Base-by-base conservation (phyloP, 2,888 invertebrate species). In the Drosophila anomalata region DNA sequence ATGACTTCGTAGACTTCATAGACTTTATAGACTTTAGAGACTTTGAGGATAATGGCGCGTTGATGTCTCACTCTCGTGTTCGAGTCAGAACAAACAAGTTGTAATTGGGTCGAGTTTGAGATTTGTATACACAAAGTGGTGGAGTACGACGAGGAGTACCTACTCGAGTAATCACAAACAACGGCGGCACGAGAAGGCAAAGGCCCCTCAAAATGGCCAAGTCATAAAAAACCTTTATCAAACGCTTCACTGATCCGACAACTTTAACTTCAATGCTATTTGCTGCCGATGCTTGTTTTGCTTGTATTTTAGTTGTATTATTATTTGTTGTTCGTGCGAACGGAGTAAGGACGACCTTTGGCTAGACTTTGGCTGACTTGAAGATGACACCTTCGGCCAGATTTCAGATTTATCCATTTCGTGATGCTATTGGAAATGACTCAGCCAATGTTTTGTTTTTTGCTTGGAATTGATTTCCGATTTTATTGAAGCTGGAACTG, bases 311-410 rank as follows among this genome's bases (percentile, higher is more conserved):
- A 20, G 20, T 22, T 44, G 17, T 22, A 12, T 44, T 44, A 44
- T 44, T 44, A 17, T 48, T 46, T 46, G 46, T 39, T 44, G 51
- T 51, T 56, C 56, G 65, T 72, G 73, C 52, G 55, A 71, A 72
- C 63, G 22, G 77, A 79, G 77, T 66, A 73, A 79, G 72, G 80
- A 79, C 77, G 84, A 77, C 56, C 61, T 73, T 69, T 75, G 71
- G 57, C 65, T 51, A 65, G 65, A 56, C 62, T 36, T n/a, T 36
- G 41, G 61, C 20, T 44, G 60, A 53, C 44, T 70, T 50, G 71
- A 70, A 81, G 79, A 80, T 82, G 86, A 85, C 85, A 85, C 82
- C 81, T 75, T 56, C 58, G 24, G 36, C 29, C 42, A 47, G 26
- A 53, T 48, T 65, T 73, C 42, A 52, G 26, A 53, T 48, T 68